These are phyloP conservation scores for Zaprionus ghesquierei DNA, from an alignment of 1,140 invertebrate species.

Conservation along the genomic window DNA sequence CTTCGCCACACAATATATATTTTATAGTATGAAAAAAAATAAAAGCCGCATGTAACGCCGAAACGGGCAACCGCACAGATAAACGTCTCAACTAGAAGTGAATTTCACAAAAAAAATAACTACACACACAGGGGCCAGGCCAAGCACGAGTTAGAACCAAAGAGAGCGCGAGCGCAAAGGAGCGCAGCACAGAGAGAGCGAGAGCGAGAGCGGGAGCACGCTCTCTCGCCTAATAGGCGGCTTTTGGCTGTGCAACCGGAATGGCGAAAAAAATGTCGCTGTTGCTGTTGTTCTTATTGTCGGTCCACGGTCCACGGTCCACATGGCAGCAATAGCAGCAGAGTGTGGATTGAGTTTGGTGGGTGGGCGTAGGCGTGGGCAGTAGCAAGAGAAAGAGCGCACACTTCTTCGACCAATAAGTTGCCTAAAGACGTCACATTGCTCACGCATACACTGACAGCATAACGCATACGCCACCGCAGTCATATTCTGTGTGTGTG, in stretches of 20 bases:
- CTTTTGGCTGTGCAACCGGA: too few relatives aligned
- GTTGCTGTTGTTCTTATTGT: not conserved
- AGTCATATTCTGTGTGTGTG: not conserved
- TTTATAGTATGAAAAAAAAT: constrained; percentile 48
- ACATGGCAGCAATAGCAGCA: not conserved
- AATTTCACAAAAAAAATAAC: constrained; percentile 49
- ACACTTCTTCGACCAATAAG: constrained; percentile 4
- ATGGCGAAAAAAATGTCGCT: constrained; percentile 10
- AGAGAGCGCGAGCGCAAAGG: constrained; percentile 61
- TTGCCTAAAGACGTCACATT: constrained; percentile 20
- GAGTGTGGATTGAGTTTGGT: not conserved
- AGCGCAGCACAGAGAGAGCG: constrained; percentile 9
- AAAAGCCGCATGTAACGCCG: constrained; percentile 13
- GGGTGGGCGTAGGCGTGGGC: constrained; percentile 28
- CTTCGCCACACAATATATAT: constrained; percentile 42
- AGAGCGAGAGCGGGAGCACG: not conserved
- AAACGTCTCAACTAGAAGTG: constrained; percentile 80
- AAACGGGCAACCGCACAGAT: constrained; percentile 68
- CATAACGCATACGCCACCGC: constrained; percentile 55
- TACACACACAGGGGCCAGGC: constrained; percentile 31
- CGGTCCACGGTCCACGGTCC: constrained; percentile 11
- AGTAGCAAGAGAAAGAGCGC: not conserved
- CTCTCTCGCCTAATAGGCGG: not conserved
- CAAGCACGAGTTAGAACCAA: constrained; percentile 70
- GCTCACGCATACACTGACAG: constrained; percentile 14